Evolutionary conservation across 1,140 invertebrate genomes (phyloP).

Genomic region (Aphidius gifuensis): DNA sequence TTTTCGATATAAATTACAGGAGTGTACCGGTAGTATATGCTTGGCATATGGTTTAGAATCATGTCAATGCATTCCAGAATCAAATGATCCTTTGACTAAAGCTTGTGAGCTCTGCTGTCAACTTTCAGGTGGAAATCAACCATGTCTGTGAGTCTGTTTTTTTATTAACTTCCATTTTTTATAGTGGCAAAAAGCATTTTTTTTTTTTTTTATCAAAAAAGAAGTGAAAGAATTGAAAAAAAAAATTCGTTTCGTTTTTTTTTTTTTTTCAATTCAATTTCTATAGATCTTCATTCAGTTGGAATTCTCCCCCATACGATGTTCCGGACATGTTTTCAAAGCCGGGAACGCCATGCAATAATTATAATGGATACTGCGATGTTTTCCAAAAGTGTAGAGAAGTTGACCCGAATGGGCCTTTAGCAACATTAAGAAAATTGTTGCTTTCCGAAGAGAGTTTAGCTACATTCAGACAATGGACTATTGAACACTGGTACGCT

Average conservation of each 20-base stretch:
- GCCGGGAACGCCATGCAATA: constrained; percentile 93
- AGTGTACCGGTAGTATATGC: constrained; percentile 92
- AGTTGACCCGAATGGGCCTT: constrained; percentile 91
- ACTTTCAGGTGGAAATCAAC: constrained; percentile 75
- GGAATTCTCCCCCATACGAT: constrained; percentile 84
- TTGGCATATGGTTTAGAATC: constrained; percentile 91
- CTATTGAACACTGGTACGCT: constrained; percentile 81
- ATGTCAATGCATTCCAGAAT: constrained; percentile 83
- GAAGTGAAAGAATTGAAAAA: no score
- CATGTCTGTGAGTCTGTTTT: constrained; percentile 58
- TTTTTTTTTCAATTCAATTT: no score
- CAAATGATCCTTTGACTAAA: constrained; percentile 74
- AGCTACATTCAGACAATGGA: constrained; percentile 80
- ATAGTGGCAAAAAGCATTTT: no score
- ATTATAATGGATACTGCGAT: constrained; percentile 99
- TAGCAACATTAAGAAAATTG: constrained; percentile 83
- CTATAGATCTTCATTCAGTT: constrained; percentile 79
- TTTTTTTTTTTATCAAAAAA: no score
- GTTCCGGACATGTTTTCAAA: constrained; percentile 92
- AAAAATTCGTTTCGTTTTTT: no score
- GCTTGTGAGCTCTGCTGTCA: constrained; percentile 89
- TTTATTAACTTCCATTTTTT: not conserved
- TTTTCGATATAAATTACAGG: constrained; percentile 54
- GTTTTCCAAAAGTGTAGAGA: constrained; percentile 96
- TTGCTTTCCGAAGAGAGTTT: constrained; percentile 86